Percentiles rank a stretch among this genome's conserved stretches.
Evolutionary conservation across 2,113 vertebrate species (phyloP).

Genomic region (Microtus richardsoni): DNA sequence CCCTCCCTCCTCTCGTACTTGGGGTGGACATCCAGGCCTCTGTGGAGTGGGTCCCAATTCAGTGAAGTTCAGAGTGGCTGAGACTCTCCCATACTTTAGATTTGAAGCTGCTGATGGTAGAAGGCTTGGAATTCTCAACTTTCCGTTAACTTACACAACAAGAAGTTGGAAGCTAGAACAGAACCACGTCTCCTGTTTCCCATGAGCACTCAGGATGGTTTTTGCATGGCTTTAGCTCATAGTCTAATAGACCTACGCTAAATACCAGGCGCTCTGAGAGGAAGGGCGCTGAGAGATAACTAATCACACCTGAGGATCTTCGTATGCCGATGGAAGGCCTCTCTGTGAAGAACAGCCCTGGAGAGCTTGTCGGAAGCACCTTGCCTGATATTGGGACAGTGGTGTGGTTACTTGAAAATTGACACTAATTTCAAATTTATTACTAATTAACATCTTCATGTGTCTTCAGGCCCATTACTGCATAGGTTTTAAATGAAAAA

Average conservation of each 20-base stretch:
- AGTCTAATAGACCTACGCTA: neutral
- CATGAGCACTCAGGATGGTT: neutral
- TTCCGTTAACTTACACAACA: neutral
- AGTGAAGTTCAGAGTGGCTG: neutral
- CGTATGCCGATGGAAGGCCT: neutral
- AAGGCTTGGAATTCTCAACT: neutral
- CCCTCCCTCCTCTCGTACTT: neutral
- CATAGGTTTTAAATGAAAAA: neutral
- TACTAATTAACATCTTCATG: slow-evolving; percentile 12
- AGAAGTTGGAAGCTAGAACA: slow-evolving; percentile 39
- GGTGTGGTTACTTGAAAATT: slow-evolving; percentile 58
- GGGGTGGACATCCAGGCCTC: no score
- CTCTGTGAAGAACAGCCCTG: neutral
- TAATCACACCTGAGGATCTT: neutral
- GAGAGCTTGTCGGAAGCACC: slow-evolving; percentile 32
- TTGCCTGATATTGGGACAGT: slow-evolving; percentile 57
- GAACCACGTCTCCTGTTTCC: neutral
- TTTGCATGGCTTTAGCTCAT: slow-evolving; percentile 20
- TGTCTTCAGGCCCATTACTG: neutral
- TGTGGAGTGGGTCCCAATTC: no score
- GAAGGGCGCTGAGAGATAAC: neutral
- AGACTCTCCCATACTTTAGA: neutral
- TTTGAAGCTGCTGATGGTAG: neutral
- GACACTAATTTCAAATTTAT: slow-evolving; percentile 48
- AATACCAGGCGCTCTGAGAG: neutral